These are phyloP conservation scores for Dendronephthya gigantea DNA, from an alignment of 64 coral and sea anemone species.

Conservation along the genomic window DNA sequence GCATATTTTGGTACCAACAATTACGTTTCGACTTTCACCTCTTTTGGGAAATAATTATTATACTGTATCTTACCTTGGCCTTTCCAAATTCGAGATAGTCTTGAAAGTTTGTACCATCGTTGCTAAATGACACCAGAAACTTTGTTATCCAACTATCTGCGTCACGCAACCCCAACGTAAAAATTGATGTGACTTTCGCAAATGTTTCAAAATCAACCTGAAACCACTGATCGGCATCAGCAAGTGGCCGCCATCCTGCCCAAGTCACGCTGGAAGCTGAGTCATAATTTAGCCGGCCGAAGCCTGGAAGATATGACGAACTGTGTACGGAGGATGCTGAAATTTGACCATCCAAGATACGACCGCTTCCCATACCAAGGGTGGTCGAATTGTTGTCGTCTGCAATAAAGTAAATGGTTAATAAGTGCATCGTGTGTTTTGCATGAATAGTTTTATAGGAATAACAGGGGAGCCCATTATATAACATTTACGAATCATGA, in stretches of 20 bases:
- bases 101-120: constrained; percentile 23
- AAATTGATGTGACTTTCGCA: constrained; percentile 21
- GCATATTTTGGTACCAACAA: no score
- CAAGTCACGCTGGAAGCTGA: background rate
- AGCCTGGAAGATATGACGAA: background rate
- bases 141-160: constrained; percentile 45
- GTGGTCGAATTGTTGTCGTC: no score
- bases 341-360: background rate
- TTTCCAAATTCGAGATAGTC: no score
- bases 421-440: no score
- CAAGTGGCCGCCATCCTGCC: background rate
- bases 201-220: constrained; percentile 36
- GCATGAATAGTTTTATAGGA: constrained; percentile 8
- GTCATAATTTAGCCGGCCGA: background rate
- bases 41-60: no score
- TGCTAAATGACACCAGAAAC: constrained; percentile 35
- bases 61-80: background rate
- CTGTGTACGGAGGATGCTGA: background rate
- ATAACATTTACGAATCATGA: no score
- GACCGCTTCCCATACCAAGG: background rate
- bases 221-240: constrained; percentile 45
- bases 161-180: constrained; percentile 35
- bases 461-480: no score
- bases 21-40: no score
- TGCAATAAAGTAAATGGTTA: background rate